Evolutionary conservation across 1,140 invertebrate genomes (phyloP), one percentile per base, ranked within the genome.

Genomic region (Drosophila parvula): DNA sequence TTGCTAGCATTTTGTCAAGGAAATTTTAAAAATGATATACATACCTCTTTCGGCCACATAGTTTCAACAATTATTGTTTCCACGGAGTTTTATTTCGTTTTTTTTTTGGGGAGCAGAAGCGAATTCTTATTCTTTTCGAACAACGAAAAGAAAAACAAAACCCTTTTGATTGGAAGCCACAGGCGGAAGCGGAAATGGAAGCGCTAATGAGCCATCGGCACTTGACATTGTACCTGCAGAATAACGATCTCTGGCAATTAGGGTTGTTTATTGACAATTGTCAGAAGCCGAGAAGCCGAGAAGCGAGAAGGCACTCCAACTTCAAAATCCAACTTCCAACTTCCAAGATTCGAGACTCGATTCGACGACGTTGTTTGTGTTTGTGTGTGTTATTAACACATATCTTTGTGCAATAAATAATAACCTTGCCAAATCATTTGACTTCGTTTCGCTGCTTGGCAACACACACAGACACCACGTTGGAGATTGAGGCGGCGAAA

Each of bases 331-430:
- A 38, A 38, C 50, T 36, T 34, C 34, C 22, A 41, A 28, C 47
- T 28, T 4, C 22, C 59, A 16, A 60, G 48, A 22, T 22, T 16
- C 44, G n/a, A 12, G 48, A 56, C 68, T 28, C 43, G 50, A 28
- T 40, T 61, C 44, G 40, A 30, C 30, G 30, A 30, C 30, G 30
- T 22, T 22, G 22, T 22, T 22, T 22, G 1, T 51, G 45, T 58
- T 50, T 79, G 57, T 63, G 36, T 70, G 59, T 81, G 30, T 78
- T 79, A 79, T 84, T 85, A 85, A 78, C 78, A 85, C 81, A 85
- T 81, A 79, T 78, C 56, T 86, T 81, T 85, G 78, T 86, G 82
- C 82, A 85, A 85, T 85, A 81, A 76, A 85, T 85, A 85, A 85
- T 86, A 85, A 86, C 82, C 82, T 85, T 85, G 82, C 74, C 79